phyloP scores from a whole-genome alignment of 2,888 invertebrate species.

The Timema cristinae region DNA sequence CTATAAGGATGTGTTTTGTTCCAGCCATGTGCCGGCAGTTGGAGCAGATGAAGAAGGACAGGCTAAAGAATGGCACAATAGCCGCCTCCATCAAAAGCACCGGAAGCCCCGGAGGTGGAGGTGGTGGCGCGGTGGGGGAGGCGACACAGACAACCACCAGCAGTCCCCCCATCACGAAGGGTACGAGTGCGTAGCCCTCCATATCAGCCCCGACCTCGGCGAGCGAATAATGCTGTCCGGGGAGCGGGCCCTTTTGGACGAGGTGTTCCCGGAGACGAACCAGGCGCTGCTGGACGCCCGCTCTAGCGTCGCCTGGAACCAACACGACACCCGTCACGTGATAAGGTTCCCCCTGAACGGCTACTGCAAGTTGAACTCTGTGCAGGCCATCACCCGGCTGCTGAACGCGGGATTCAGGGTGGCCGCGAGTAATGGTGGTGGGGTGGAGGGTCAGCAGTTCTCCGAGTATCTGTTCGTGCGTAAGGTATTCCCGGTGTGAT shows the following conservation, averaged over 20 bases:
- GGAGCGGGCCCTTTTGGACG: slow-evolving; percentile 69
- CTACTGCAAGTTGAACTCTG: slow-evolving; percentile 85
- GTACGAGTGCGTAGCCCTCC: slow-evolving; percentile 75
- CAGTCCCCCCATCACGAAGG: slow-evolving; percentile 26
- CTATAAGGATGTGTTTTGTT: no score
- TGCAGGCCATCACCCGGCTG: slow-evolving; percentile 78
- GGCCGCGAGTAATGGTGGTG: slow-evolving; percentile 79
- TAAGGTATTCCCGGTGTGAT: slow-evolving; percentile 37
- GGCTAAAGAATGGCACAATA: slow-evolving; percentile 54
- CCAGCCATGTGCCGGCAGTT: slow-evolving; percentile 58
- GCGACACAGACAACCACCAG: slow-evolving; percentile 34
- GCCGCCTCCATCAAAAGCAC: slow-evolving; percentile 29
- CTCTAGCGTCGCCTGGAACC: slow-evolving; percentile 76
- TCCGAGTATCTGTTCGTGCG: slow-evolving; percentile 81
- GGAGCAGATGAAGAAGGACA: slow-evolving; percentile 68
- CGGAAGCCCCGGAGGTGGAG: slow-evolving; percentile 29
- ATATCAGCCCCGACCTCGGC: slow-evolving; percentile 75
- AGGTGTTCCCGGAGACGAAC: slow-evolving; percentile 70
- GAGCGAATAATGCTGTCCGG: slow-evolving; percentile 79
- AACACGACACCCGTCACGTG: slow-evolving; percentile 74
- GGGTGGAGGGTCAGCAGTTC: slow-evolving; percentile 85
- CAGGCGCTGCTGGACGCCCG: slow-evolving; percentile 76
- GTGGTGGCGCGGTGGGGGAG: slow-evolving; percentile 34
- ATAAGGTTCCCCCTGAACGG: slow-evolving; percentile 83
- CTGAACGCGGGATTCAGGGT: slow-evolving; percentile 74